Evolutionary conservation across 2,797 vertebrate genomes (phyloP), one percentile per base, ranked within the genome.

Genomic region (Pipistrellus pygmaeus): DNA sequence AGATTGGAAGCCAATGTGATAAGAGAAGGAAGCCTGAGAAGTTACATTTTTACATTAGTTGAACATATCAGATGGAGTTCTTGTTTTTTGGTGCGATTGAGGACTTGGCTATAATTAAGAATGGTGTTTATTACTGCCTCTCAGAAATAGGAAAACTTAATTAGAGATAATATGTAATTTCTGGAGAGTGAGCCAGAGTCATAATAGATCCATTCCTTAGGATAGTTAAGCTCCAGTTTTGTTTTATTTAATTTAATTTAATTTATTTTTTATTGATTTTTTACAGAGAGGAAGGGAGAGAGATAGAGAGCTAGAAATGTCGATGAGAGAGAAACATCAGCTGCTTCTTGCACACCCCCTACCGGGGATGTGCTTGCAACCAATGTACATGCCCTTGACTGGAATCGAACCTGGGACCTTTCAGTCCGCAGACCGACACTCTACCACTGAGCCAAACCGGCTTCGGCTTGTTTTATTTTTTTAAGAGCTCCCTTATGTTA

Each of bases 51-150:
- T 75, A 71, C 8, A 41, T 82, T 38, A 64, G 7, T 89, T 94
- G 83, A 95, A 94, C 86, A 86, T 73, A 76, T 5, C 27, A 62
- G 69, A n/a, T 93, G 21, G n/a, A 8, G 5, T 93, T 80, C 10
- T 85, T 88, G 48, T 18, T 11, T 69, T 94, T 93, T 83, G 71
- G 55, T 66, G 78, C 81, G 94, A 71, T 53, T 62, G 75, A 88
- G 57, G 71, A 88, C 48, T 86, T 72, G 32, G 35, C 25, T 76
- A 4, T 72, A 53, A 91, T 86, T 91, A 85, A 80, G 66, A 73
- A 38, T 87, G 76, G 32, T 85, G 6, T 64, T 85, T 90, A 60
- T 68, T 76, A 60, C 20, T 77, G 53, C 25, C 83, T 88, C 48
- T 93, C 53, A 13, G 73, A 88, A 87, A 53, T n/a, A 41, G 30